These are phyloP conservation scores for Pseudobourletiella spinata DNA, from an alignment of 1,140 invertebrate species.

Conservation along the genomic window DNA sequence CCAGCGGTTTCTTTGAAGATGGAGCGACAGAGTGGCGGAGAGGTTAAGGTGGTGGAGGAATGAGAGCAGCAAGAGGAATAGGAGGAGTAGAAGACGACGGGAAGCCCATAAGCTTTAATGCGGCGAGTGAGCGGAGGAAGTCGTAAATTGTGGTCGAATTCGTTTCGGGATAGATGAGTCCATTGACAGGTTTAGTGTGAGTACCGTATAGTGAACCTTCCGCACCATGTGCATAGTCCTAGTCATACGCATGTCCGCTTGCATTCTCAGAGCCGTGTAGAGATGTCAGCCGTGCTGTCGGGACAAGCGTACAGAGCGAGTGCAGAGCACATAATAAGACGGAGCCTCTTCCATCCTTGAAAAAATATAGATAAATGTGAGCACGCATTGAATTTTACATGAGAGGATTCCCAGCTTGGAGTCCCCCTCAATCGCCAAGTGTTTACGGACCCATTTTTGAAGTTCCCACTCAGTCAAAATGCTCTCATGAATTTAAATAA, in stretches of 20 bases:
- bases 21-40: no score
- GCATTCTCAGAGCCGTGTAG: no score
- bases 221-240: no score
- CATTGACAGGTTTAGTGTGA: slow-evolving; percentile 11
- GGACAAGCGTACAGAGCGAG: no score
- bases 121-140: background rate
- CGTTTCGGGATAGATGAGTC: background rate
- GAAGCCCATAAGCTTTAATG: no score
- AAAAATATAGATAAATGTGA: no score
- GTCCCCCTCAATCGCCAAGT: background rate
- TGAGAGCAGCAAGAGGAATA: background rate
- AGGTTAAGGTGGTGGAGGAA: background rate
- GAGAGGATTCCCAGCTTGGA: background rate
- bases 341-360: no score
- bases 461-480: background rate
- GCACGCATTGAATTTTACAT: slow-evolving; percentile 7
- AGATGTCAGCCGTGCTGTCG: no score
- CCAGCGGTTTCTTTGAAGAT: no score
- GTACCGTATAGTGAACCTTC: no score
- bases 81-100: background rate
- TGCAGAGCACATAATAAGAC: no score
- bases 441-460: background rate
- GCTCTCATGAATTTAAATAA: background rate
- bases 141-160: background rate
- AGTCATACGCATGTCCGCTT: no score